Percentiles rank a stretch among this genome's conserved stretches.
Evolutionary conservation across 2,113 vertebrate genomes (phyloP).

Genomic region (Desmodus rotundus): DNA sequence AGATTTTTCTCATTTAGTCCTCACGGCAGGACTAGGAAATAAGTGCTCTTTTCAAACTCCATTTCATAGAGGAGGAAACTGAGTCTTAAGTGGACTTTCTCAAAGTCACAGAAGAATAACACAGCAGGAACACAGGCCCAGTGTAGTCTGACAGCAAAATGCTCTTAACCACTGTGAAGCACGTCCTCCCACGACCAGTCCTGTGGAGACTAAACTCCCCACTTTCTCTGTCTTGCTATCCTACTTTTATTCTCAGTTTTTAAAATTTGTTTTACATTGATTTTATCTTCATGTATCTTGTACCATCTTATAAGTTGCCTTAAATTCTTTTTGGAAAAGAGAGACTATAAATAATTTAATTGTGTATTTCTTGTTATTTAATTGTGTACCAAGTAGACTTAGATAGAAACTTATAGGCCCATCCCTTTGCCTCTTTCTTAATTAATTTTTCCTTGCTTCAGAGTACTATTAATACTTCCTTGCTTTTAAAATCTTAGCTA

Average conservation of each 20-base stretch:
- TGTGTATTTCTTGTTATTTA: neutral
- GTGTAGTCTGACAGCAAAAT: neutral
- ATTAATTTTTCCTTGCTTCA: neutral
- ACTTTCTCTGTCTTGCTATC: neutral
- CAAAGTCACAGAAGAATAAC: neutral
- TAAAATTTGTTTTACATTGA: neutral
- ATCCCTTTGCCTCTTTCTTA: neutral
- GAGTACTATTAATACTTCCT: neutral
- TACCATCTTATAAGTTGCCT: neutral
- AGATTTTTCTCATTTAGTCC: neutral
- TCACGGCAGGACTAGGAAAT: neutral
- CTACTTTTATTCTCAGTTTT: neutral
- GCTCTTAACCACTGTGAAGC: neutral
- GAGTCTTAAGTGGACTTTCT: neutral
- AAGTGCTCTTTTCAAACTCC: neutral
- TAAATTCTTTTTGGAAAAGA: neutral
- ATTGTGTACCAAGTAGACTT: neutral
- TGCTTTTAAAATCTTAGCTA: constrained; percentile 27
- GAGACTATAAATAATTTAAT: neutral
- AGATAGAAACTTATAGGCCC: neutral
- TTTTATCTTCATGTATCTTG: neutral
- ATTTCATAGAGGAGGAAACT: neutral
- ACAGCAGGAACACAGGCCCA: neutral
- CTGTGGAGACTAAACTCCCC: neutral
- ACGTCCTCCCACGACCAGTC: rapidly evolving